These are phyloP conservation scores for Poeciliopsis turneri DNA, from an alignment of 2,797 vertebrate genomes.

Conservation along the genomic window DNA sequence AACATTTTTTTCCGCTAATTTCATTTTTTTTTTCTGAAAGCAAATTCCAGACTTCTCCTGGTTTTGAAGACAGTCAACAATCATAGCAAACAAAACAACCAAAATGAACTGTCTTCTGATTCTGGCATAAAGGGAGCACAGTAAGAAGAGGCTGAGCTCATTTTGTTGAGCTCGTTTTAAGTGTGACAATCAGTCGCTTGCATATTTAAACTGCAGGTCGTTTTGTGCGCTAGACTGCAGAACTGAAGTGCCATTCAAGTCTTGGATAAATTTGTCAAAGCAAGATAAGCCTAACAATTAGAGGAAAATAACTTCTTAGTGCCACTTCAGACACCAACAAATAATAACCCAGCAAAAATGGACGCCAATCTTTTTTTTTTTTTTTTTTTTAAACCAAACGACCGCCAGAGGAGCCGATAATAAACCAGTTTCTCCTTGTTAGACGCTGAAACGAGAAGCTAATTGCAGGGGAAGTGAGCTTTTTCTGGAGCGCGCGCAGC, in stretches of 20 bases:
- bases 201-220: constrained; percentile 63
- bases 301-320: constrained; percentile 78
- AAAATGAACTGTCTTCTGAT: constrained; percentile 1
- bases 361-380: constrained; percentile 48
- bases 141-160: neutral
- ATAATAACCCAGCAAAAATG: constrained; percentile 69
- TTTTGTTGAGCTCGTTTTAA: constrained; percentile 31
- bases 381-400: constrained; percentile 51
- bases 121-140: constrained; percentile 13
- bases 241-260: constrained; percentile 70
- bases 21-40: neutral
- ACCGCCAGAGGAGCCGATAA: constrained; percentile 88
- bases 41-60: neutral
- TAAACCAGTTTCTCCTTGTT: constrained; percentile 87
- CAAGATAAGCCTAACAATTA: constrained; percentile 81
- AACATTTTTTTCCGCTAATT: neutral
- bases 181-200: constrained; percentile 38
- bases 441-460: constrained; percentile 89
- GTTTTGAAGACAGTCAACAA: neutral
- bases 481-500: constrained; percentile 92
- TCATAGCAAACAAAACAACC: neutral
- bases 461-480: constrained; percentile 94
- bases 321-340: constrained; percentile 81
- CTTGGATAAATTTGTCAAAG: constrained; percentile 72
- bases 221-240: constrained; percentile 45